Evolutionary conservation across 1,140 invertebrate genomes (phyloP).

Genomic region (Octopus bimaculoides): DNA sequence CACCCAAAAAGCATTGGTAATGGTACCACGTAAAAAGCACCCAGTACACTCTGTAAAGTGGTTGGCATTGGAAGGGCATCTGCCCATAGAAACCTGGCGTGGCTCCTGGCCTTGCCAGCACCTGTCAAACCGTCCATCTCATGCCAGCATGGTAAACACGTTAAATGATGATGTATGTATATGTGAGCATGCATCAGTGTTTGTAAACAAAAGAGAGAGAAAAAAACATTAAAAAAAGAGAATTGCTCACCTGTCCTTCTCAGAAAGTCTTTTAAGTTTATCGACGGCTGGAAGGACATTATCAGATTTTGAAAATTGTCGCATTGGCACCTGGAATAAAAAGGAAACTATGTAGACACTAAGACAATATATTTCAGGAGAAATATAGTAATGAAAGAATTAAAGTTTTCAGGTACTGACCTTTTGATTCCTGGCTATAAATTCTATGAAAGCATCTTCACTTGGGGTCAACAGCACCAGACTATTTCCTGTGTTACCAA

Average conservation of each 20-base stretch:
- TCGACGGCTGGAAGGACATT: slow-evolving; percentile 33
- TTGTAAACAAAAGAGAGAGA: not conserved
- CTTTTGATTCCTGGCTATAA: slow-evolving; percentile 90
- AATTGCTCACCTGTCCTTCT: slow-evolving; percentile 24
- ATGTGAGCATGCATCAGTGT: too few species aligned
- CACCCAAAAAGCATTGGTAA: too few species aligned
- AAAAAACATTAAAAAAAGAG: not conserved
- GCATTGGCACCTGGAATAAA: slow-evolving; percentile 15
- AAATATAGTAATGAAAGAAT: too few species aligned
- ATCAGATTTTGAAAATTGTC: slow-evolving; percentile 12
- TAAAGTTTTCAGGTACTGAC: slow-evolving; percentile 52
- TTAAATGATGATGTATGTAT: too few species aligned
- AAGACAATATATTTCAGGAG: not conserved
- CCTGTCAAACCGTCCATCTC: too few species aligned
- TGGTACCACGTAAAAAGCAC: too few species aligned
- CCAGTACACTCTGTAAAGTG: too few species aligned
- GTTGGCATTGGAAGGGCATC: too few species aligned
- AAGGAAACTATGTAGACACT: not conserved
- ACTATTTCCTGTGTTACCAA: slow-evolving; percentile 83
- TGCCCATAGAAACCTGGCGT: too few species aligned
- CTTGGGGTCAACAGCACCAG: slow-evolving; percentile 80
- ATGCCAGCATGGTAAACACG: too few species aligned
- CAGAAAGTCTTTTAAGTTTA: slow-evolving; percentile 33
- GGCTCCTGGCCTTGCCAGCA: too few species aligned
- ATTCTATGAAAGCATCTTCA: slow-evolving; percentile 89